phyloP scores from a whole-genome alignment of 1,140 invertebrate species.

The Cyclina sinensis region DNA sequence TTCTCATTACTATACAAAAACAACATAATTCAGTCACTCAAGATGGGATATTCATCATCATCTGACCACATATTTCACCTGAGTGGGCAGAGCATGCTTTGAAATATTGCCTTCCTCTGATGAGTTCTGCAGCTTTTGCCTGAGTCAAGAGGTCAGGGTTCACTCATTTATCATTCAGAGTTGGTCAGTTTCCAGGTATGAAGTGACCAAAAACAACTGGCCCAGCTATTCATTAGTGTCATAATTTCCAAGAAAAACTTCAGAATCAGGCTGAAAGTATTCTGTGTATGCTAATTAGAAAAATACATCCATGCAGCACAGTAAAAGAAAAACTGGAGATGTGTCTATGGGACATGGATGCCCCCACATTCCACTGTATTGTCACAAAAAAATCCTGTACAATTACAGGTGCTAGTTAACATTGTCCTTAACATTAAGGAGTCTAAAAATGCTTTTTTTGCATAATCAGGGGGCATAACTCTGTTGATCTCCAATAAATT shows the following conservation, averaged over 20 bases:
- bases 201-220: background rate
- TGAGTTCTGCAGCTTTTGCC: no score
- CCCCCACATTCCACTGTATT: no score
- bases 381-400: no score
- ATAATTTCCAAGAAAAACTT: background rate
- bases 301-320: background rate
- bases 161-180: background rate
- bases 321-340: no score
- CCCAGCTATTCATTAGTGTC: background rate
- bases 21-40: background rate
- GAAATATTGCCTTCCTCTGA: no score
- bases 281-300: background rate
- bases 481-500: no score
- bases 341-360: no score
- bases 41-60: background rate
- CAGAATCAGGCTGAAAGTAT: background rate
- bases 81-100: background rate
- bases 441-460: no score
- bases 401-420: no score
- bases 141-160: no score
- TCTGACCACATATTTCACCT: background rate
- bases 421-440: no score
- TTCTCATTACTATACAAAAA: constrained; percentile 3
- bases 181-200: constrained; percentile 6
- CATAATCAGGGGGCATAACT: no score